A percentile compares a stretch with the other conserved stretches of the same genome.
phyloP scores from a whole-genome alignment of 2,797 vertebrate genomes.

The Pseudochirops cupreus region DNA sequence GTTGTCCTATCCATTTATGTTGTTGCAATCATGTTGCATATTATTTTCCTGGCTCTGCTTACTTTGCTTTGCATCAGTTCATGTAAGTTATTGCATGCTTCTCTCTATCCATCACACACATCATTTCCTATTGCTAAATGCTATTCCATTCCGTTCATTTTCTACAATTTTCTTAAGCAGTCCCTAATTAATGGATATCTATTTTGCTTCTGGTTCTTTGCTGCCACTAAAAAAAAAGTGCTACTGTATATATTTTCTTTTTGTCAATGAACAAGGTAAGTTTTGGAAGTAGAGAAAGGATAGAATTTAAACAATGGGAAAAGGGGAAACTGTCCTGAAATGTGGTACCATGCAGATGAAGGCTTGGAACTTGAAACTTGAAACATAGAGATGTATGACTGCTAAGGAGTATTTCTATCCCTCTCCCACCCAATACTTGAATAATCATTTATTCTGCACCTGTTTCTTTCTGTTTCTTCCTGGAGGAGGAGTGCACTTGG shows the following conservation, averaged over 20 bases:
- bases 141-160: not conserved
- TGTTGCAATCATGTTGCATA: not conserved
- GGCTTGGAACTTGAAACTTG: not conserved
- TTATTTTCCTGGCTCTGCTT: not conserved
- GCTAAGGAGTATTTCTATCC: not conserved
- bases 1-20: not conserved
- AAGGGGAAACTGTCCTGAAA: not conserved
- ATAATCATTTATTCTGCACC: not conserved
- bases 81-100: not conserved
- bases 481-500: not conserved
- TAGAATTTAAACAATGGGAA: not conserved
- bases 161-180: not conserved
- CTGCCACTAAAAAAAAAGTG: not conserved
- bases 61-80: not conserved
- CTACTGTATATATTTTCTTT: not conserved
- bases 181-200: not conserved
- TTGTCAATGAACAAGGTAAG: not conserved
- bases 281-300: not conserved
- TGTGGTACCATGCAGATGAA: not conserved
- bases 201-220: not conserved
- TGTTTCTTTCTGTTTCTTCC: not conserved
- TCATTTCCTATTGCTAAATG: not conserved
- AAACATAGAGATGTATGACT: not conserved
- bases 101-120: not conserved
- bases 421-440: not conserved